Base-by-base conservation (phyloP, 1,140 invertebrate species). In the Drosophila nikananu region DNA sequence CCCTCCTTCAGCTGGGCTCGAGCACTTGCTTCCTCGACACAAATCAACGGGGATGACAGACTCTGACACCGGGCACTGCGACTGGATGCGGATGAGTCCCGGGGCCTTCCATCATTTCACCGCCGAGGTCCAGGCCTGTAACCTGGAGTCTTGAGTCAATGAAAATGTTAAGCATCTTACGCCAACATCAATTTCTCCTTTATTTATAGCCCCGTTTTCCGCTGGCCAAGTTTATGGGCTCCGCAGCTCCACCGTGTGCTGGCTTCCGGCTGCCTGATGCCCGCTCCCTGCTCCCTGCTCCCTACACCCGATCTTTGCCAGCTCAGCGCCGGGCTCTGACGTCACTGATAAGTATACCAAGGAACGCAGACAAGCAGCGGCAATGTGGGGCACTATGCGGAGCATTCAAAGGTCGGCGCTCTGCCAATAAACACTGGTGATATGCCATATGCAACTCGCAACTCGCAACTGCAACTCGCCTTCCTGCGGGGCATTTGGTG, bases 11-110 rank as follows among this genome's bases (percentile, higher is more conserved):
- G 70, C 78, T 65, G 83, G 59, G 81, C 81, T 77, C 68, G 74
- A 87, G 84, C 81, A 90, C 86, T 89, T 90, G 86, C 86, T 89
- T 90, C 86, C 86, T 89, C 81, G 87, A 90, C 81, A 87, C 84
- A 86, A 86, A 86, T 86, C 84, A 86, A 57, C 42, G 72, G 80
- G 77, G 73, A 84, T 87, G 84, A 86, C 84, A 82, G 80, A 83
- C 72, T 71, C 84, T 86, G 83, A 89, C 84, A 63, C 60, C 79
- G 66, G 51, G 71, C 19, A 51, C 61, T 21, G 54, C 10, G 27
- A 19, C 48, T 27, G 61, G 10, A 54, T 23, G 35, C 21, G 58
- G 27, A 48, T 23, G 41, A 30, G 42, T 52, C 71, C 71, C 58
- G 27, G 58, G 71, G 72, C 70, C 30, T 75, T 74, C 58, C 70